Conservation (phyloP, 1,140 invertebrate species). For the Diploscapter pachys region DNA sequence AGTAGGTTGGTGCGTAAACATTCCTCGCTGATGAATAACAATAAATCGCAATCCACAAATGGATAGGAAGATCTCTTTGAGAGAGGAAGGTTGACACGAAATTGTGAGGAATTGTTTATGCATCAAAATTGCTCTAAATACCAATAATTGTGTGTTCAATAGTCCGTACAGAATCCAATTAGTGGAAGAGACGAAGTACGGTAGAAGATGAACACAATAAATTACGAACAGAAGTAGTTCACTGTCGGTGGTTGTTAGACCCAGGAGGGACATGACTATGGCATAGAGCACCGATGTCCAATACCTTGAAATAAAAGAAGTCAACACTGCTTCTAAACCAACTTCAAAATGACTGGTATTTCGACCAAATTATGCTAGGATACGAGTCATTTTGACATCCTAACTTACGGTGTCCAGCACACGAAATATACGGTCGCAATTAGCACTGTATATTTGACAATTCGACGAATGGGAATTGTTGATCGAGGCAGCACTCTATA, state of each 20-base stretch:
- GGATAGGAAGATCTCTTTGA: too few species aligned
- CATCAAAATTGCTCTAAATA: constrained; percentile 1
- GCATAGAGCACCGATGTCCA: constrained; percentile 56
- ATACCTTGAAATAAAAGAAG: constrained; percentile 21
- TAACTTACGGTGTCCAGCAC: constrained; percentile 53
- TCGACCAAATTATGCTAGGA: not conserved
- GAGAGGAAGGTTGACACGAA: not conserved
- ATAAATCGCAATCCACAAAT: not conserved
- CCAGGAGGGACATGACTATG: constrained; percentile 46
- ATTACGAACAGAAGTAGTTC: constrained; percentile 54
- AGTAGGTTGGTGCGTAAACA: not conserved
- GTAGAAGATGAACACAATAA: constrained; percentile 55
- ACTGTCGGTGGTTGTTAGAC: constrained; percentile 28
- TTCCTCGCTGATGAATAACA: not conserved
- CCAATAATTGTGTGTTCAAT: constrained; percentile 56
- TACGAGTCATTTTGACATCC: constrained; percentile 4
- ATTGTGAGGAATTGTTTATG: not conserved
- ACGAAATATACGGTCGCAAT: constrained; percentile 56
- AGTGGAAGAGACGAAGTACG: constrained; percentile 50
- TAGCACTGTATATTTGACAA: constrained; percentile 50
- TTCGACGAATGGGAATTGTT: constrained; percentile 48
- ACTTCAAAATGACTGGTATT: not conserved
- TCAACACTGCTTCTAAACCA: too few species aligned
- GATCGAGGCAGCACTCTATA: constrained; percentile 30
- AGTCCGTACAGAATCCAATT: constrained; percentile 58